Base-by-base conservation (phyloP, 2,797 vertebrate species). In the Pteropus rufus region DNA sequence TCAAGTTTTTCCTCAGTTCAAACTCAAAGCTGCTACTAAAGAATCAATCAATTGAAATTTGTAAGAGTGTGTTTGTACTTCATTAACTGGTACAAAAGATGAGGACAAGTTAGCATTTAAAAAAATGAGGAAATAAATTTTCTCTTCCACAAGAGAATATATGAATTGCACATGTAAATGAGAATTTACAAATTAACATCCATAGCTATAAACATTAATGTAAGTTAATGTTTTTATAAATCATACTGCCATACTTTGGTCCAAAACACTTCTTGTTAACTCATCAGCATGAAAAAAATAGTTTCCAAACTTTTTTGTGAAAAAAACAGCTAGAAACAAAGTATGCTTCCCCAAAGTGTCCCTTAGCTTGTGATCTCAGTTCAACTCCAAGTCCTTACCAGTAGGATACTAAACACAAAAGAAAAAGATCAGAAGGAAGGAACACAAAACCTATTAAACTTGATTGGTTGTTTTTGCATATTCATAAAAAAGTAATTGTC, bases 11-110 rank as follows among this genome's bases (percentile, higher is more conserved):
- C 29, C 31, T 89, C 10, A 4, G 24, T 89, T 83, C 41, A 75
- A 75, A 82, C 19, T 81, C 93, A 8, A 62, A 39, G 36, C 72
- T 86, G 62, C 41, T 87, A 11, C 92, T 87, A 77, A 96, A 86
- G 54, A 94, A 73, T 92, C 29, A 67, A 62, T 86, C 44, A 69
- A 65, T 24, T 60, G 70, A 96, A 94, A 92, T 89, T 83, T 52
- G 16, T 52, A 36, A 52, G 67, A 86, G 36, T 49, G 9, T 87
- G 44, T 92, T 46, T 92, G 49, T 76, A 39, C 34, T 92, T 95
- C 39, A 79, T 91, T 91, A 86, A 79, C 65, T 64, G 21, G 21
- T 46, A 80, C 3, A 16, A 81, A 80, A 92, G 56, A 36, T 84
- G 52, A 94, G 58, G 29, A 93, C 1, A 2, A 56, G 5, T 75